Conservation (phyloP, 2,113 vertebrate genomes). For the Thomomys bottae region DNA sequence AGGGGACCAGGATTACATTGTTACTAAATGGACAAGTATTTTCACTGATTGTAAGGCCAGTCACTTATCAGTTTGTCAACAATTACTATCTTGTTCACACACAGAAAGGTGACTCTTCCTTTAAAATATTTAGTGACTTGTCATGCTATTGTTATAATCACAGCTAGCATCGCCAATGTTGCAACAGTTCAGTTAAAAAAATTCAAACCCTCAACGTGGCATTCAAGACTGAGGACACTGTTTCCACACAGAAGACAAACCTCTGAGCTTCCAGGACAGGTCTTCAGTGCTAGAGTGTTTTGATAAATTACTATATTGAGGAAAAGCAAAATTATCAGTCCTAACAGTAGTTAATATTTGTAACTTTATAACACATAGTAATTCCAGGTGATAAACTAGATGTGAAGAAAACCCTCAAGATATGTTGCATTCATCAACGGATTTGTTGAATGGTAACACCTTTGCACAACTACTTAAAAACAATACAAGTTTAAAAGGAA, state of each 20-base stretch:
- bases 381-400: slow-evolving; percentile 80
- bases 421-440: too few species aligned
- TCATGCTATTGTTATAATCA: background rate
- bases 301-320: slow-evolving; percentile 70
- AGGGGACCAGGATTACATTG: background rate
- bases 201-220: background rate
- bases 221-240: slow-evolving; percentile 37
- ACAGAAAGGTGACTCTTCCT: background rate
- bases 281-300: slow-evolving; percentile 75
- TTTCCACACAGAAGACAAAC: slow-evolving; percentile 57
- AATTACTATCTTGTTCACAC: slow-evolving; percentile 47
- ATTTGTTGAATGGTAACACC: too few species aligned
- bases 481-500: background rate
- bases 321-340: slow-evolving; percentile 70
- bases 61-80: slow-evolving; percentile 27
- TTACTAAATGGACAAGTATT: background rate
- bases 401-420: slow-evolving; percentile 43
- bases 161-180: background rate
- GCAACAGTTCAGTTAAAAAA: slow-evolving; percentile 23
- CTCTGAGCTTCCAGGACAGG: slow-evolving; percentile 68
- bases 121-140: background rate
- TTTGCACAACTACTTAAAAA: too few species aligned
- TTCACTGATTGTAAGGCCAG: slow-evolving; percentile 22
- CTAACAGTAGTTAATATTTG: slow-evolving; percentile 80
- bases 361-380: slow-evolving; percentile 73